Percentiles rank a stretch among this genome's conserved stretches.
Conservation (phyloP, 2,113 vertebrate genomes). For the Sterna hirundo region DNA sequence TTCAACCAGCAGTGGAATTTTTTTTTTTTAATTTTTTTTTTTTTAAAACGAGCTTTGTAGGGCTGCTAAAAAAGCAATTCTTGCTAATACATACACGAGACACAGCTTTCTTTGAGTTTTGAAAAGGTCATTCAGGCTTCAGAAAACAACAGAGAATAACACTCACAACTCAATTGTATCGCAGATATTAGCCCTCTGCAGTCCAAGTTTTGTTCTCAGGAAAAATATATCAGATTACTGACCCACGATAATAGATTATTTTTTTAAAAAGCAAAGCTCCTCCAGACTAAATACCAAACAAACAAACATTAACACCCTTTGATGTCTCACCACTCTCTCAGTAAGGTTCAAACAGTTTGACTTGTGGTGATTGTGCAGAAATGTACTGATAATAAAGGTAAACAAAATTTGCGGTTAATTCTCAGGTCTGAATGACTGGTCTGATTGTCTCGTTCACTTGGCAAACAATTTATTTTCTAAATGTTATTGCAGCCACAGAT, state of each 20-base stretch:
- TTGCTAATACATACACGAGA: neutral
- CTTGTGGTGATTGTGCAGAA: conserved; percentile 43
- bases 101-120: neutral
- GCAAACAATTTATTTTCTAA: conserved; percentile 67
- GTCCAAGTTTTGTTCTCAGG: neutral
- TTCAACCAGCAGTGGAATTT: conserved; percentile 66
- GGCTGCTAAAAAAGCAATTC: conserved; percentile 76
- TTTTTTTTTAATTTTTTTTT: conserved; percentile 48
- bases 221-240: neutral
- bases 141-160: neutral
- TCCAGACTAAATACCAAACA: conserved; percentile 32
- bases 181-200: neutral
- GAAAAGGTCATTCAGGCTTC: neutral
- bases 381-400: conserved; percentile 58
- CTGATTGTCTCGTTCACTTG: conserved; percentile 54
- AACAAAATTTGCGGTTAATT: conserved; percentile 53
- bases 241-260: neutral
- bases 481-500: conserved; percentile 39
- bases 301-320: conserved; percentile 48
- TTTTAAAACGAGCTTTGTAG: conserved; percentile 70
- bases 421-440: conserved; percentile 12
- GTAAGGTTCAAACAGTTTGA: conserved; percentile 50
- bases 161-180: neutral
- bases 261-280: neutral
- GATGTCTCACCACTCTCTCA: conserved; percentile 10